Base-by-base conservation (phyloP, 2,888 invertebrate species). In the Tetramorium bicarinatum region DNA sequence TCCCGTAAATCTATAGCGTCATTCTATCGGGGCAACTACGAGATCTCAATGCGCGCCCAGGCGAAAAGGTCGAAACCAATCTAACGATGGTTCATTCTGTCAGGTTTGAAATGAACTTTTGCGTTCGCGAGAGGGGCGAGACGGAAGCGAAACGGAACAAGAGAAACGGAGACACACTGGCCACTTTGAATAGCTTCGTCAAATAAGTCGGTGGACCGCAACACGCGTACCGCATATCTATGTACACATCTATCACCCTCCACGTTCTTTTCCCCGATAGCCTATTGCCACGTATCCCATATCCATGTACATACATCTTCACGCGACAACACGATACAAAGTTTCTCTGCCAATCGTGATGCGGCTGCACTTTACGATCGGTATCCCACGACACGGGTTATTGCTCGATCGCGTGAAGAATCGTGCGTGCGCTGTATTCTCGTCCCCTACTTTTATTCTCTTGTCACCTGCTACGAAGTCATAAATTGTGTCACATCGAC, bases 161-260 rank as follows among this genome's bases (percentile, higher is more conserved):
- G 54, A 38, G 41, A 54, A 25, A n/a, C 18, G 38, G 85, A 75
- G 59, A 76, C 69, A 76, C 74, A 61, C 72, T 49, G 25, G 67
- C 76, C 87, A 82, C 76, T 87, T 85, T 79, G 88, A 88, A 90
- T 87, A 85, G 88, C 82, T 84, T 76, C 79, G 87, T 87, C 85
- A 85, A 87, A 87, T 84, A 87, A 89, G 87, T 84, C 83, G 85
- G 82, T 56, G 83, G 82, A 85, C 81, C 82, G 84, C 86, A 54
- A 69, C 25, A 66, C 41, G 75, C 87, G 83, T 85, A 79, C 59
- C 83, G 80, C 41, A 59, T 82, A 54, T n/a, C 59, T 41, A 44
- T 34, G 29, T 34, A 34, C 29, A 34, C 4, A 4, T 34, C 21
- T 15, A 15, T 15, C 56, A 67, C 21, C 34, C 74, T 11, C 41